phyloP scores from a whole-genome alignment of 2,113 vertebrate species.

The Dromas ardeola region DNA sequence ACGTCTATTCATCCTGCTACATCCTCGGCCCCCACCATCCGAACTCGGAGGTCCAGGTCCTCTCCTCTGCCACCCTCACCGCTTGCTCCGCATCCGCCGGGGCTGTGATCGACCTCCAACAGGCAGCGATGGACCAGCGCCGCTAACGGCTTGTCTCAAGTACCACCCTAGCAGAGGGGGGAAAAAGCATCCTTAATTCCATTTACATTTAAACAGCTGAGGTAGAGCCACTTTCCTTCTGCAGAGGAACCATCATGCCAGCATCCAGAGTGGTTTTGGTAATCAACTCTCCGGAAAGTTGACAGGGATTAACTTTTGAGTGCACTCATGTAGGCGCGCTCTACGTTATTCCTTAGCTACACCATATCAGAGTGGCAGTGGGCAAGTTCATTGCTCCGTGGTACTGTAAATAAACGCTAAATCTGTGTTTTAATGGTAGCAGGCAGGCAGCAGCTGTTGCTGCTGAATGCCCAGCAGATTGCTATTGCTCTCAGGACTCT shows the following conservation, averaged over 20 bases:
- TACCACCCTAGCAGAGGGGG: background rate
- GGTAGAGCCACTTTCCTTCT: background rate
- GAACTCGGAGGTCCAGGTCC: background rate
- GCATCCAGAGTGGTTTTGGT: background rate
- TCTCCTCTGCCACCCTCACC: background rate
- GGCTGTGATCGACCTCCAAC: rapidly evolving
- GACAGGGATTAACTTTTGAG: background rate
- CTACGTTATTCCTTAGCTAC: background rate
- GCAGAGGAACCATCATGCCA: background rate
- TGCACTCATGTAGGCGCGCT: background rate
- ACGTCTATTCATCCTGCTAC: background rate
- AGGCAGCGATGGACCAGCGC: rapidly evolving
- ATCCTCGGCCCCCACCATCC: rapidly evolving
- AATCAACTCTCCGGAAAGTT: background rate
- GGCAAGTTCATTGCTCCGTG: background rate
- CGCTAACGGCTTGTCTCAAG: background rate
- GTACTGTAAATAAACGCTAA: background rate
- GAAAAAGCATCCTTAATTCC: background rate
- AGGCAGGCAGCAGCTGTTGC: constrained; percentile 21
- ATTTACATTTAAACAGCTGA: background rate
- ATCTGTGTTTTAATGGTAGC: constrained; percentile 3
- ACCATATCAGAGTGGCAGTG: background rate
- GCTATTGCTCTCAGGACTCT: background rate
- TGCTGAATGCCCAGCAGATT: constrained; percentile 13
- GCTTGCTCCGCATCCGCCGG: background rate